Conservation (phyloP, 2,888 invertebrate species). For the Strigamia transsilvanica region DNA sequence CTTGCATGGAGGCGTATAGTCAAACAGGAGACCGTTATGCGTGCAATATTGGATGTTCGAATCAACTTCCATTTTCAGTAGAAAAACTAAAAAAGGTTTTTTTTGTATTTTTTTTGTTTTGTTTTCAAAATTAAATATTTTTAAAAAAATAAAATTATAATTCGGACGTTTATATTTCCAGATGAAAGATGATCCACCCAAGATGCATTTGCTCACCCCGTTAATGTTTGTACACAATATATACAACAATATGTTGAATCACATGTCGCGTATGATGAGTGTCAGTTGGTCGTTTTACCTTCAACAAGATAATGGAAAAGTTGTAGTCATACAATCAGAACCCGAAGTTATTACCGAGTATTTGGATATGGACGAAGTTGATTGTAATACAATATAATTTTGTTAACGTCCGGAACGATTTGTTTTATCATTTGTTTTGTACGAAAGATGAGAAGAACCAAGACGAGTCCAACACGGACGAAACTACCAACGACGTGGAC, state of each 20-base stretch:
- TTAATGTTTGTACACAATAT: conserved; percentile 61
- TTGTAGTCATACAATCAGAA: conserved; percentile 61
- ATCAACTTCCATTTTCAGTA: conserved; percentile 60
- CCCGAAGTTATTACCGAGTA: conserved; percentile 59
- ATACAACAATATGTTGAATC: conserved; percentile 62
- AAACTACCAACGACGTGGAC: background rate
- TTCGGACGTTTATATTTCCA: background rate
- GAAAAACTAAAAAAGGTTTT: conserved; percentile 57
- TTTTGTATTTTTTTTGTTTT: background rate
- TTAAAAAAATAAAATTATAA: background rate
- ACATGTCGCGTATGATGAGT: conserved; percentile 60
- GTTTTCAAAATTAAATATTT: too few relatives aligned
- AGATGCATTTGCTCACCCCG: conserved; percentile 60
- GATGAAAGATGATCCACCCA: conserved; percentile 55
- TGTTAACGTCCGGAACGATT: background rate
- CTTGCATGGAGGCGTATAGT: conserved; percentile 57
- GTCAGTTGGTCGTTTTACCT: conserved; percentile 62
- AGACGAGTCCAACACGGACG: conserved; percentile 32
- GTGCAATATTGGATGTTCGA: conserved; percentile 61
- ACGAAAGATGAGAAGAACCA: conserved; percentile 46
- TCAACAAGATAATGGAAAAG: conserved; percentile 60
- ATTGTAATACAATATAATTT: conserved; percentile 46
- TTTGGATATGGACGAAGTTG: conserved; percentile 55
- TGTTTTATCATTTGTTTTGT: background rate
- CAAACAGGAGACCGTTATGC: conserved; percentile 58